phyloP scores from a whole-genome alignment of 2,888 invertebrate species.

The Pogonocherus hispidulus region DNA sequence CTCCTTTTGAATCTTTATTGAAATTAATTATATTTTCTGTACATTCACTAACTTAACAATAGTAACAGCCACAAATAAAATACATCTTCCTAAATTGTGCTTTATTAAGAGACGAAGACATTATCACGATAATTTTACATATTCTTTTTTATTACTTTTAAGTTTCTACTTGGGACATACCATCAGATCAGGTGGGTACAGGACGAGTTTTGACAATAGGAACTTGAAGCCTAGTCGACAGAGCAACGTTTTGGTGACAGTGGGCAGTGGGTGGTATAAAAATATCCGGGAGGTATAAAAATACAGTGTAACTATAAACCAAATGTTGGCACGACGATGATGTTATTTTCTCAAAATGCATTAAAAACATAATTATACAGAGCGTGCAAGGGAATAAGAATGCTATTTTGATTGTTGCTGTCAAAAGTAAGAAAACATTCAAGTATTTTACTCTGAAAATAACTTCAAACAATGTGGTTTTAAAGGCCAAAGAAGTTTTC shows the following conservation, averaged over 20 bases:
- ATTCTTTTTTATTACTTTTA: slow-evolving; percentile 17
- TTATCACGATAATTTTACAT: slow-evolving; percentile 13
- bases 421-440: too few species aligned
- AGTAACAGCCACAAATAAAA: slow-evolving; percentile 31
- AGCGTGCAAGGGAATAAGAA: too few species aligned
- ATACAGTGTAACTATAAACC: background rate
- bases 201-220: slow-evolving; percentile 20
- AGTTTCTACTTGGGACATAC: slow-evolving; percentile 19
- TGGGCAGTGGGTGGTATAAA: background rate
- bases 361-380: background rate
- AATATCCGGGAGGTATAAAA: slow-evolving; percentile 2
- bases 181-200: background rate
- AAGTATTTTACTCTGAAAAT: too few species aligned
- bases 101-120: background rate
- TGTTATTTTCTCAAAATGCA: background rate
- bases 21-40: slow-evolving; percentile 49
- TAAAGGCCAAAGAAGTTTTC: too few species aligned
- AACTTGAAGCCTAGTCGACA: slow-evolving; percentile 16
- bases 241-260: slow-evolving; percentile 1
- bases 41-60: slow-evolving; percentile 37
- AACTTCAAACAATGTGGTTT: too few species aligned
- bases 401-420: too few species aligned
- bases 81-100: slow-evolving; percentile 10
- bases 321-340: background rate
- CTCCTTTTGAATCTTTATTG: slow-evolving; percentile 46